These are phyloP conservation scores for Pteruthius melanotis DNA, from an alignment of 2,113 vertebrate species.

Conservation along the genomic window DNA sequence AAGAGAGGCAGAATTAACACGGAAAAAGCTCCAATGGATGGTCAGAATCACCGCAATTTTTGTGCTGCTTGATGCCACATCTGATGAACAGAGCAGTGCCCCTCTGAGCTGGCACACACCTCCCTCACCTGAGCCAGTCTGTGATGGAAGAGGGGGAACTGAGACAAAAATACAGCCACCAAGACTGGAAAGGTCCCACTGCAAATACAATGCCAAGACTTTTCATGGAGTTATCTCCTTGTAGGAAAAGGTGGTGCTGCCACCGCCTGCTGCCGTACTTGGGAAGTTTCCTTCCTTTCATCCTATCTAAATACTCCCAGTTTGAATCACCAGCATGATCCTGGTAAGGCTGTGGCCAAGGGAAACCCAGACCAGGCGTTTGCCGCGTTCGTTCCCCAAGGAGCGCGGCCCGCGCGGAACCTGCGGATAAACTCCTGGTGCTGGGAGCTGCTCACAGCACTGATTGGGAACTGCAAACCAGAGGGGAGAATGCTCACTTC, in stretches of 20 bases:
- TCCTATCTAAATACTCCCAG: not conserved
- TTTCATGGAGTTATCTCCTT: rapidly evolving
- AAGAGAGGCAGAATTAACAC: not conserved
- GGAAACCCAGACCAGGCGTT: not conserved
- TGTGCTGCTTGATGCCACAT: not conserved
- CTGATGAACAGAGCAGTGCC: not conserved
- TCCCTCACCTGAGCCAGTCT: not conserved
- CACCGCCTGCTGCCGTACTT: not conserved
- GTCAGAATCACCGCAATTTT: not conserved
- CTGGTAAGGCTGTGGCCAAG: not conserved
- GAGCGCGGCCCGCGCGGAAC: rapidly evolving
- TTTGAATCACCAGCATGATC: not conserved
- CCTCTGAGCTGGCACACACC: not conserved
- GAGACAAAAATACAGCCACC: rapidly evolving
- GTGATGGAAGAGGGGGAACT: not conserved
- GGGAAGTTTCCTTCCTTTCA: not conserved
- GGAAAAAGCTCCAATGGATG: not conserved
- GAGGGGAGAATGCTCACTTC: not conserved
- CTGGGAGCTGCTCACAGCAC: not conserved
- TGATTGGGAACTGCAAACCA: not conserved
- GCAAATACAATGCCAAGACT: not conserved
- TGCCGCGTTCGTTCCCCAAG: rapidly evolving
- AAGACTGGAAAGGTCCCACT: not conserved
- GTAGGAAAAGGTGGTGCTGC: not conserved
- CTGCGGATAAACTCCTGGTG: rapidly evolving